Evolutionary conservation across 2,797 vertebrate species (phyloP).

Genomic region (Dryobates pubescens): DNA sequence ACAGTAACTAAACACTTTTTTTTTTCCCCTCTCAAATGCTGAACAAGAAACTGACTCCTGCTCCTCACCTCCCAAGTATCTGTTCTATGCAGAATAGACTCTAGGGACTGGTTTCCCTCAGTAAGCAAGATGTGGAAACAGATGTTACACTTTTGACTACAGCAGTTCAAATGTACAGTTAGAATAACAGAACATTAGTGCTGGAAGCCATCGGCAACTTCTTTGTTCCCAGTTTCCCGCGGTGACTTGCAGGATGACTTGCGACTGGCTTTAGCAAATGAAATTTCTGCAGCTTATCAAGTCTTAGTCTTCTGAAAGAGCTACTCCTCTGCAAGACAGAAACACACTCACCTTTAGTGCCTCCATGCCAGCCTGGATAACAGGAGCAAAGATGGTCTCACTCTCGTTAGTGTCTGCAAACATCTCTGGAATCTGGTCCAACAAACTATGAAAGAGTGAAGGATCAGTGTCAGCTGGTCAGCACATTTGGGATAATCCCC

Average conservation of each 20-base stretch:
- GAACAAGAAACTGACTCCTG: not conserved
- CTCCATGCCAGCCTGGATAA: conserved; percentile 95
- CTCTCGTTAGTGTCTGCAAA: conserved; percentile 94
- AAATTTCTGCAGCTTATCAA: not conserved
- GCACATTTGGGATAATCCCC: not conserved
- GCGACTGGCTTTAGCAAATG: not conserved
- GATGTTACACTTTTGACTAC: not conserved
- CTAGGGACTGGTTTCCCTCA: not conserved
- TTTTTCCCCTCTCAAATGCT: not conserved
- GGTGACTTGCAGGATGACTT: not conserved
- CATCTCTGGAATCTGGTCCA: conserved; percentile 98
- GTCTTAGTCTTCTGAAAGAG: not conserved
- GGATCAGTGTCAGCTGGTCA: not conserved
- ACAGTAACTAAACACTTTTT: not conserved
- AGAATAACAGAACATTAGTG: not conserved
- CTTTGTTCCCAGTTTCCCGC: not conserved
- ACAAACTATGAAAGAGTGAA: conserved; percentile 79
- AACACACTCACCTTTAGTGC: conserved; percentile 89
- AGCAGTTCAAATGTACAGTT: not conserved
- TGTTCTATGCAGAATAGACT: not conserved
- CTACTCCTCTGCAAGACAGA: not conserved
- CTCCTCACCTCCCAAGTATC: not conserved
- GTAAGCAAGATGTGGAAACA: not conserved
- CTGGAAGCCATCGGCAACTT: not conserved
- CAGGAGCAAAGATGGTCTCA: conserved; percentile 93